Base-by-base conservation (phyloP, 2,113 vertebrate genomes). In the Pangasianodon hypophthalmus region DNA sequence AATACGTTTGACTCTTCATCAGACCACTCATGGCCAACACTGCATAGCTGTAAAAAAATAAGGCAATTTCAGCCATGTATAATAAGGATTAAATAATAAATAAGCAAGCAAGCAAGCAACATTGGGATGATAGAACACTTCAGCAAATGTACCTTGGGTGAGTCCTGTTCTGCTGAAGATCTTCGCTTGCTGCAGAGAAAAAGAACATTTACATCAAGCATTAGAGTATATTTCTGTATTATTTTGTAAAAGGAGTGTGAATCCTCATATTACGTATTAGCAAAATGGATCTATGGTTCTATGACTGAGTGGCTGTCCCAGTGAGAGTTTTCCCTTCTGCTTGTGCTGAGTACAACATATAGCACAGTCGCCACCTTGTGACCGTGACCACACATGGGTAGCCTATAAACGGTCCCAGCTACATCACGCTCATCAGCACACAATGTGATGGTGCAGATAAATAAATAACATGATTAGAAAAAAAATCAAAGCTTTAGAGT, bases 91-190 rank as follows among this genome's bases (percentile, higher is more conserved):
- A 50, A 14, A 46, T 2, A 54, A 32, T 37, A 21, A 50, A 62
- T 48, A 41, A 41, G 9, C 3, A 44, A 44, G 48, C 26, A 80
- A 32, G 29, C 1, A 77, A 77, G 41, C 41, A 46, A 44, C 21
- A 75, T 46, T 24, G 11, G 10, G 11, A 77, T 46, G 21, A 8
- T 77, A 86, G 56, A 46, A 73, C 11, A 37, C 10, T 24, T 21
- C 21, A 58, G n/a, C 32, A 87, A 79, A 92, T 87, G 90, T 94
- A 94, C 96, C 95, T 94, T 93, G 91, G 90, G 91, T 86, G 88
- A 94, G 19, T 94, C 88, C 19, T 88, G 58, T 16, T 91, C 93
- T 85, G 89, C 60, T 80, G 91, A 69, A 62, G 82, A 87, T 86
- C 54, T 84, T 88, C 87, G 88, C 56, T 91, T 93, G 56, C n/a